Percentiles rank a stretch among this genome's conserved stretches.
These are phyloP conservation scores for Heliconius ethilla DNA, from an alignment of 2,888 invertebrate genomes.

Conservation along the genomic window DNA sequence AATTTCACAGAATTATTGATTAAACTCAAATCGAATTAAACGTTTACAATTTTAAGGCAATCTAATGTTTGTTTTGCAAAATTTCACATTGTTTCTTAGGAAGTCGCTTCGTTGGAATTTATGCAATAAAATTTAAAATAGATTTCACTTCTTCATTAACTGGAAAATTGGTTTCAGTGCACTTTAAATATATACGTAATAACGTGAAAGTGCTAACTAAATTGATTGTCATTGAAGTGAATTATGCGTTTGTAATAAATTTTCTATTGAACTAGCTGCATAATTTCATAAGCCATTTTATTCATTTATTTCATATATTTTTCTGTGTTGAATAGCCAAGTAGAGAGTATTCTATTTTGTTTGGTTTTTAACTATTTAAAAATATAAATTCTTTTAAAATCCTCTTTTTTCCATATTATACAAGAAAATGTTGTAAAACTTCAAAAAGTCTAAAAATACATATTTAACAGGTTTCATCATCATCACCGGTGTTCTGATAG, in stretches of 20 bases:
- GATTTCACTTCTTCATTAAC: constrained; percentile 59
- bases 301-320: background rate
- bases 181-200: constrained; percentile 48
- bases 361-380: background rate
- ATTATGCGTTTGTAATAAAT: constrained; percentile 23
- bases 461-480: constrained; percentile 81
- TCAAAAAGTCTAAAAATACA: background rate
- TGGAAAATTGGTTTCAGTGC: constrained; percentile 67
- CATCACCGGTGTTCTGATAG: constrained; percentile 83
- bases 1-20: constrained; percentile 15
- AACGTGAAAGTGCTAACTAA: constrained; percentile 53
- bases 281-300: background rate
- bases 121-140: constrained; percentile 48
- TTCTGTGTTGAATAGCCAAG: background rate
- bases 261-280: background rate
- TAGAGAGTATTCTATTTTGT: no score
- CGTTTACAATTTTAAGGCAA: background rate
- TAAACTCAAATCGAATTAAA: background rate
- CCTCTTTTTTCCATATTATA: background rate
- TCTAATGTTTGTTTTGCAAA: constrained; percentile 2
- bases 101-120: constrained; percentile 38
- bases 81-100: background rate
- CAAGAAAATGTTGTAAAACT: background rate
- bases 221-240: constrained; percentile 40
- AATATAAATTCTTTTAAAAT: background rate